Conservation (phyloP, 2,888 invertebrate species). For the Eretmocerus hayati region DNA sequence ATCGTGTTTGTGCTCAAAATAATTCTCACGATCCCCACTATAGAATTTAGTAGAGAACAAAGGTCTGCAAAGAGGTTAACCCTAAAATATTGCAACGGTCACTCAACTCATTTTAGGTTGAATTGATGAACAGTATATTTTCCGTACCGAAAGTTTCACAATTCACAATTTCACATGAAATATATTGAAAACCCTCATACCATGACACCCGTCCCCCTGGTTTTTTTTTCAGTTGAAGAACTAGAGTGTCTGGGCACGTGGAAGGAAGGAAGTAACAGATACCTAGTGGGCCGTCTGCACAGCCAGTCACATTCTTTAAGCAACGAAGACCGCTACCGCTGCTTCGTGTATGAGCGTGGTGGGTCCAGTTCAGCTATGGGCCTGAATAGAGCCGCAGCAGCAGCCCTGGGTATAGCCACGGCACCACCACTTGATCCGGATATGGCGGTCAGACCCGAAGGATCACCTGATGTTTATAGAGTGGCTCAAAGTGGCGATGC, state of each 20-base stretch:
- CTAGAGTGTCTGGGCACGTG: constrained; percentile 85
- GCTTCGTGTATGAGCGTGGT: constrained; percentile 89
- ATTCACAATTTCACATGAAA: too few relatives aligned
- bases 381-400: constrained; percentile 35
- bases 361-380: constrained; percentile 38
- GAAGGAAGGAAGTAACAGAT: constrained; percentile 89
- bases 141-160: too few relatives aligned
- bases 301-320: constrained; percentile 65
- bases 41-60: too few relatives aligned
- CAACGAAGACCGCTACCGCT: constrained; percentile 88
- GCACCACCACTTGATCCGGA: constrained; percentile 41
- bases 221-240: constrained; percentile 67
- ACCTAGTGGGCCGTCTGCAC: constrained; percentile 76
- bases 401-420: constrained; percentile 30
- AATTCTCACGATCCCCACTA: too few relatives aligned
- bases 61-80: too few relatives aligned
- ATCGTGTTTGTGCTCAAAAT: too few relatives aligned
- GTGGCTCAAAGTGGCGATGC: constrained; percentile 90
- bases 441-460: constrained; percentile 36
- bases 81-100: too few relatives aligned
- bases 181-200: too few relatives aligned
- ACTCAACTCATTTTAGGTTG: too few relatives aligned
- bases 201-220: too few relatives aligned
- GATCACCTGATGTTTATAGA: constrained; percentile 53
- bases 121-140: too few relatives aligned